Conservation (phyloP, 2,113 vertebrate species). For the Pterocles orientalis region DNA sequence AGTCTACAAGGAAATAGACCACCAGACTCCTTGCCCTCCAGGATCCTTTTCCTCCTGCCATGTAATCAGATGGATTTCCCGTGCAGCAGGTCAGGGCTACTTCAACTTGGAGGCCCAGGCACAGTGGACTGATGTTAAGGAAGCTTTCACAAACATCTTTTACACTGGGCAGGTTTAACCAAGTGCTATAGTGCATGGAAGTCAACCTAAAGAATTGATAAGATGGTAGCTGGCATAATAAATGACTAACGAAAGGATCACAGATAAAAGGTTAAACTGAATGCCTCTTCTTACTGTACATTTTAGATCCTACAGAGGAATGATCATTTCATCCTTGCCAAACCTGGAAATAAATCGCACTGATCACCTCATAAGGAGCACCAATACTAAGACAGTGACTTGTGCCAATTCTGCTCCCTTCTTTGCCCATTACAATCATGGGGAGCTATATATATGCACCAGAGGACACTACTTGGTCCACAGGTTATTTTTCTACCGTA, state of each 20-base stretch:
- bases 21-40: neutral
- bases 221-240: neutral
- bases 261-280: neutral
- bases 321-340: neutral
- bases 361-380: neutral
- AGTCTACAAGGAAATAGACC: neutral
- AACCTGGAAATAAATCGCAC: neutral
- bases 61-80: neutral
- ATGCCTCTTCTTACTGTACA: neutral
- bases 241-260: neutral
- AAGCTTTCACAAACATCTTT: neutral
- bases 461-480: neutral
- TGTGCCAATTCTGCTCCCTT: neutral
- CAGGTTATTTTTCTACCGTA: conserved; percentile 37
- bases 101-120: neutral
- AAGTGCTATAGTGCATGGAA: neutral
- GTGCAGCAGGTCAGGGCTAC: neutral
- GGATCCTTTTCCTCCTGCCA: neutral
- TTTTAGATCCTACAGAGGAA: neutral
- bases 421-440: neutral
- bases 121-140: neutral
- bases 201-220: neutral
- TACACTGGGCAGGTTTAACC: neutral
- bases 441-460: neutral
- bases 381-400: neutral